Evolutionary conservation across 2,888 invertebrate species (phyloP).

Genomic region (Cephus spinipes): DNA sequence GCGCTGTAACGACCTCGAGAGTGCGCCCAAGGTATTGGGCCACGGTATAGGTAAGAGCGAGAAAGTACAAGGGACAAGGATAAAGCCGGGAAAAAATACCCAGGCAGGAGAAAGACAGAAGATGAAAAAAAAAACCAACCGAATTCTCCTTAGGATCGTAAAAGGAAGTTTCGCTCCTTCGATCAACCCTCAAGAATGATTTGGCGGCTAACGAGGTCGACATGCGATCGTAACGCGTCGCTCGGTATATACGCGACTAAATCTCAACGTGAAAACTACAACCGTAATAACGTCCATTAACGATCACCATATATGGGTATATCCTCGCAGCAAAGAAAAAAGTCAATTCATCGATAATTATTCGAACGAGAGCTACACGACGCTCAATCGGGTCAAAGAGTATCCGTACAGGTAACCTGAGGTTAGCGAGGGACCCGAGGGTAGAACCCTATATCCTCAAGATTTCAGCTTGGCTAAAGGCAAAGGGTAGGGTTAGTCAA

Average conservation of each 20-base stretch:
- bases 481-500: neutral
- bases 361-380: too few relatives aligned
- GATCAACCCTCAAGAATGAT: neutral
- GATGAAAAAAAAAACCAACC: neutral
- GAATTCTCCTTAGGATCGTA: slow-evolving; percentile 4
- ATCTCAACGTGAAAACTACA: neutral
- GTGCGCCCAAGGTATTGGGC: neutral
- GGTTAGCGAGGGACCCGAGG: neutral
- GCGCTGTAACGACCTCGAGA: neutral
- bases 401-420: neutral
- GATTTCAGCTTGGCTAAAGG: neutral
- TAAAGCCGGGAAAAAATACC: slow-evolving; percentile 25
- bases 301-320: neutral
- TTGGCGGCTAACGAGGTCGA: neutral
- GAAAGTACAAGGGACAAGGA: slow-evolving; percentile 32
- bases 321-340: neutral
- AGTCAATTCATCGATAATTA: neutral
- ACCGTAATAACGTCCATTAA: neutral
- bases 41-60: slow-evolving; percentile 5
- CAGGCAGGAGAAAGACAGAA: neutral
- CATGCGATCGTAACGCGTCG: slow-evolving; percentile 1
- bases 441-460: neutral
- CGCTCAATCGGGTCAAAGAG: too few relatives aligned
- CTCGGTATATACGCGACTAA: neutral
- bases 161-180: neutral